phyloP scores from a whole-genome alignment of 2,797 vertebrate species.

The Pitangus sulphuratus region DNA sequence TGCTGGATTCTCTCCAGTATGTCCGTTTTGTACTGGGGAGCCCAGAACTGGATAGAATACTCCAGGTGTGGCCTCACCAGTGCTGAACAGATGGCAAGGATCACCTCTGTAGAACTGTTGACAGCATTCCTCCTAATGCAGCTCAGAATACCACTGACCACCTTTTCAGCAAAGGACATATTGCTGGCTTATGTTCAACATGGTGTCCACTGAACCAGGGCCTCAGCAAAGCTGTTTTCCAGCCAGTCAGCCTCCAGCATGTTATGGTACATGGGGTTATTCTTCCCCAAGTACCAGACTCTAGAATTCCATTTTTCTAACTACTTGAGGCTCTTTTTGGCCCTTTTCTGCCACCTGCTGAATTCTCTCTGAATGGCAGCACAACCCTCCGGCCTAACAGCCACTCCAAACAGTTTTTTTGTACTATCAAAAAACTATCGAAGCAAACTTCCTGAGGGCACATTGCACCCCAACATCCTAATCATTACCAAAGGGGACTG shows the following conservation, averaged over 20 bases:
- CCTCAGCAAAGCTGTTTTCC: not conserved
- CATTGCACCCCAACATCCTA: not conserved
- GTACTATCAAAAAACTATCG: not conserved
- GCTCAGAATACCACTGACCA: not conserved
- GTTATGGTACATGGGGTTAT: not conserved
- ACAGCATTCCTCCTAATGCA: not conserved
- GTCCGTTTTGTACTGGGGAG: too few relatives aligned
- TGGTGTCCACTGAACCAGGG: rapidly evolving
- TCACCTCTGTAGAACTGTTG: not conserved
- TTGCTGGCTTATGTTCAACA: not conserved
- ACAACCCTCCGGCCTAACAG: not conserved
- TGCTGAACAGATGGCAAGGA: not conserved
- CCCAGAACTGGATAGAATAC: not conserved
- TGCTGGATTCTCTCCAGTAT: not conserved
- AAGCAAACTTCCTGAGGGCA: not conserved
- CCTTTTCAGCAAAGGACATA: not conserved
- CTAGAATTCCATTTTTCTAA: not conserved
- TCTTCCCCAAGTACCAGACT: not conserved
- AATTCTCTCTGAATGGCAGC: not conserved
- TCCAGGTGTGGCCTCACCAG: not conserved
- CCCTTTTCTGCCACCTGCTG: not conserved
- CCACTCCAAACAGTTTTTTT: not conserved
- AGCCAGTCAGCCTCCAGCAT: not conserved
- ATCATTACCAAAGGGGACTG: not conserved
- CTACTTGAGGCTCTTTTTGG: not conserved